phyloP scores from a whole-genome alignment of 2,113 vertebrate species.

The Cyanistes caeruleus region DNA sequence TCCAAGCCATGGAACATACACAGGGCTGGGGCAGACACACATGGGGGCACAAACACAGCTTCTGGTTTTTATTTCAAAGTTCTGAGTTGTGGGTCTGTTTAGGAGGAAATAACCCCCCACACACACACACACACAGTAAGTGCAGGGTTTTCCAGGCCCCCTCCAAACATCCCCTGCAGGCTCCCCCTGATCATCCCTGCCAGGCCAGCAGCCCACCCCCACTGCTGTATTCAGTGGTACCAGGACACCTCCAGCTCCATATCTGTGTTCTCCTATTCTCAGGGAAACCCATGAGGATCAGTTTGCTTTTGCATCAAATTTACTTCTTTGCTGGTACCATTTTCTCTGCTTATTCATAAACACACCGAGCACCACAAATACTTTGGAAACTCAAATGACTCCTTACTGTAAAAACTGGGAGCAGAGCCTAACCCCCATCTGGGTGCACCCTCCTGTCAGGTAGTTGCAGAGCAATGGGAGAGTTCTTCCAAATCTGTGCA shows the following conservation, averaged over 20 bases:
- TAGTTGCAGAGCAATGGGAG: neutral
- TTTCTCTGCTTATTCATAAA: neutral
- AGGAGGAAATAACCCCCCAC: neutral
- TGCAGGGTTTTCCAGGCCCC: neutral
- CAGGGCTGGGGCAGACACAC: neutral
- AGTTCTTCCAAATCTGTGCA: neutral
- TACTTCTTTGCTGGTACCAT: neutral
- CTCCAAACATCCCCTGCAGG: neutral
- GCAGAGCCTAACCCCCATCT: neutral
- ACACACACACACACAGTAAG: neutral
- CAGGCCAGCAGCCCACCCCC: neutral
- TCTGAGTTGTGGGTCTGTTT: neutral
- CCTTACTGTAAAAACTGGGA: neutral
- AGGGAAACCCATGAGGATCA: neutral
- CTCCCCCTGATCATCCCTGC: neutral
- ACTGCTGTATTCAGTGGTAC: neutral
- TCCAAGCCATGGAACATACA: neutral
- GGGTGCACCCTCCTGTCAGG: neutral
- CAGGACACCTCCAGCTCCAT: fast-evolving
- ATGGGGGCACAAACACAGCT: neutral
- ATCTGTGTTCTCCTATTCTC: neutral
- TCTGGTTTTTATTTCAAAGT: neutral
- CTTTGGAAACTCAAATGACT: neutral
- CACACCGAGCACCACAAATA: neutral
- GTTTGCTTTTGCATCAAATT: neutral